A percentile compares a stretch with the other conserved stretches of the same genome.
phyloP scores from a whole-genome alignment of 2,888 invertebrate genomes.

The Mesorhabditis sp. region DNA sequence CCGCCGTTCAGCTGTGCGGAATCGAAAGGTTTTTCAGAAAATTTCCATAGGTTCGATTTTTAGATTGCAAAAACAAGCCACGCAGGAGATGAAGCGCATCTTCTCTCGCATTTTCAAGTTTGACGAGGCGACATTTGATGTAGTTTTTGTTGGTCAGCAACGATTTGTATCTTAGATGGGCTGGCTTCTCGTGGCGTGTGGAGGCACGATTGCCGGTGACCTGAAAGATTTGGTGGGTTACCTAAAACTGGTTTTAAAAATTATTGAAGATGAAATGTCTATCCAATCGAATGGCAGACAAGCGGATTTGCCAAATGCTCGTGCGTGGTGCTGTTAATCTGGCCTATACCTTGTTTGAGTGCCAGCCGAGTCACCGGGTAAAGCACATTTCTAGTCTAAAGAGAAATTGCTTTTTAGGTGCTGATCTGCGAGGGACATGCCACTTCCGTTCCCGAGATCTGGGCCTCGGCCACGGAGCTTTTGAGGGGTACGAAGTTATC shows the following conservation, averaged over 20 bases:
- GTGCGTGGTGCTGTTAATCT: background rate
- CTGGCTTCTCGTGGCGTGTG: background rate
- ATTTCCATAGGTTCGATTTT: background rate
- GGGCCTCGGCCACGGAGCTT: background rate
- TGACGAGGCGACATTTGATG: background rate
- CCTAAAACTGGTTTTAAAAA: background rate
- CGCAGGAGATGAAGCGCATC: background rate
- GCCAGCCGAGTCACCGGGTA: background rate
- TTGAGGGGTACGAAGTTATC: background rate
- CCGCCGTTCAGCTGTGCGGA: background rate
- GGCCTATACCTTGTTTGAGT: background rate
- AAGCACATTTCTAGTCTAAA: background rate
- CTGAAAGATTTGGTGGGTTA: background rate
- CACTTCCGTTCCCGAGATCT: background rate
- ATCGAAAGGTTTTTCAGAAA: background rate
- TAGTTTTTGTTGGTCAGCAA: background rate
- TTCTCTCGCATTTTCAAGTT: background rate
- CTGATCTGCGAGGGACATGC: background rate
- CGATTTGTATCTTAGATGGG: background rate
- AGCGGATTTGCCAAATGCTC: background rate
- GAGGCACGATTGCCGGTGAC: background rate
- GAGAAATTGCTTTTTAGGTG: background rate
- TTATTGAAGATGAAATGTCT: background rate
- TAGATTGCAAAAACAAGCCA: background rate
- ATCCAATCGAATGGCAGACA: background rate